Conservation (phyloP, 2,113 vertebrate species). For the Mobula birostris region DNA sequence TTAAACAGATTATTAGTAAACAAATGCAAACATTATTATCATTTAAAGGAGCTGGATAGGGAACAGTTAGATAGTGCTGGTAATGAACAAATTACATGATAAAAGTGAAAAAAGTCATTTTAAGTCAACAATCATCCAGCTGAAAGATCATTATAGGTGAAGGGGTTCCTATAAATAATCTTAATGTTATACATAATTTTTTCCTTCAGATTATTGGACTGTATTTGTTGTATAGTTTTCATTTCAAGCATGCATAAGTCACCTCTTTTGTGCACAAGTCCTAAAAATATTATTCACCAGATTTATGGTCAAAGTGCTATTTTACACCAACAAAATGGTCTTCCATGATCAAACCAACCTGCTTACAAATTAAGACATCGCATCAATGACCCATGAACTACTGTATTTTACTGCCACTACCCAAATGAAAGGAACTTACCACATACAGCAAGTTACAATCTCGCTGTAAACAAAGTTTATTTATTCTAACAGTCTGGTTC, state of each 20-base stretch:
- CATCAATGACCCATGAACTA: background rate
- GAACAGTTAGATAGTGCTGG: background rate
- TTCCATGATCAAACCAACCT: background rate
- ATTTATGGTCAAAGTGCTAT: background rate
- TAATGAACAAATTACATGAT: background rate
- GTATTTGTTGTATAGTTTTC: background rate
- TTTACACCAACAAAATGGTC: background rate
- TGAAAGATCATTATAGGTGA: background rate
- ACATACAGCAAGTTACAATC: conserved; percentile 19
- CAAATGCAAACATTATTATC: background rate
- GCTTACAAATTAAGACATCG: background rate
- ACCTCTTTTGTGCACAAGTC: background rate
- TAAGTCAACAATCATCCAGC: background rate
- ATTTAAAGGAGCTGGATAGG: background rate
- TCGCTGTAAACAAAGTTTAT: conserved; percentile 28
- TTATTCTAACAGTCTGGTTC: background rate
- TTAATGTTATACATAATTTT: background rate
- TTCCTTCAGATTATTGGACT: background rate
- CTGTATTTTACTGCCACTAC: background rate
- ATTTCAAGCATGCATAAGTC: background rate
- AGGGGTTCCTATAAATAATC: background rate
- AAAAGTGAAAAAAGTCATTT: background rate
- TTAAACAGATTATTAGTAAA: background rate
- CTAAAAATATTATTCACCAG: background rate
- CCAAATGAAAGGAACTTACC: background rate